Evolutionary conservation across 2,797 vertebrate genomes (phyloP), one percentile per base, ranked within the genome.

Genomic region (Ctenopoma multispine): DNA sequence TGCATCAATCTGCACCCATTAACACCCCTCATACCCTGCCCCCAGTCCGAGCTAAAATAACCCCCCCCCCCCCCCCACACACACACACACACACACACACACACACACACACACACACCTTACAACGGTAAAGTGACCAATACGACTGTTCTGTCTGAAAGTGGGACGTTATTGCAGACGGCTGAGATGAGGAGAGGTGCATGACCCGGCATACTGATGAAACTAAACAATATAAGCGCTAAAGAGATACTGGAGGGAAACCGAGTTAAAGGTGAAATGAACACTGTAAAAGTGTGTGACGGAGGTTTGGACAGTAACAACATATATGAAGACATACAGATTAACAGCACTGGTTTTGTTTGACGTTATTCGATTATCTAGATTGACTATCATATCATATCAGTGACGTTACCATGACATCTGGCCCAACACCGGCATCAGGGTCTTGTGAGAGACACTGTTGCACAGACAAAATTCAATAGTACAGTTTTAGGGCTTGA

Each of bases 381-480:
- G 84, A 90, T 90, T 89, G 72, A 54, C 90, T 92, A 83, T 82
- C 69, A 5, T 72, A n/a, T 7, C 75, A n/a, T 87, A 91, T 90
- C 79, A 40, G 83, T 89, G 88, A 79, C 87, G 87, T 84, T 87
- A 73, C 72, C 24, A 86, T 90, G 90, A 89, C 89, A 90, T 93
- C 85, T 89, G 87, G 86, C 70, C 76, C 40, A 61, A 50, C 76
- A 36, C 60, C 31, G 75, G 72, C 81, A 79, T 81, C 54, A 5
- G 18, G 71, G 66, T 72, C 81, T 63, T 49, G 36, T 44, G 63
- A 85, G 81, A 90, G 80, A 87, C 83, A 89, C 77, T 70, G 63
- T 36, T 7, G 46, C 72, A 57, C 60, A 88, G 76, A 88, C 82
- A 61, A 80, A 91, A 93, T 91, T 91, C 89, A 91, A 92, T 93